Evolutionary conservation across 1,140 invertebrate species (phyloP).

Genomic region (Colletes gigas): DNA sequence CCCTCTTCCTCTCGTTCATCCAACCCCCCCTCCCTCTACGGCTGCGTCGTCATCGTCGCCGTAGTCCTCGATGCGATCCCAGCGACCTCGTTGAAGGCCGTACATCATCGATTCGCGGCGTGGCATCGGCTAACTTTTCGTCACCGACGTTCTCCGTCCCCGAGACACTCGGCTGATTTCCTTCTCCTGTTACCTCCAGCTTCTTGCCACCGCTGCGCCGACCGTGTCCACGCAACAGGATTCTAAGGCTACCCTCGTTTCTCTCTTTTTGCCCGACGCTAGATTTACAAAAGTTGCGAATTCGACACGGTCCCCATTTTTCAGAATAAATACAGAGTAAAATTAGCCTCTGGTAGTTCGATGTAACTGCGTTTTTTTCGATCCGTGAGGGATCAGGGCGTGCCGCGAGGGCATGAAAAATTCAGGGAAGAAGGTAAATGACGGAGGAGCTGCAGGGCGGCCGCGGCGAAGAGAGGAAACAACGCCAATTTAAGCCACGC

Average conservation of each 20-base stretch:
- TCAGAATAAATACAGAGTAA: too few relatives aligned
- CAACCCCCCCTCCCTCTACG: background rate
- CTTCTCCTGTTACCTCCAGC: background rate
- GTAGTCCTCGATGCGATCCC: constrained; percentile 33
- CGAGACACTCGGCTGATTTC: background rate
- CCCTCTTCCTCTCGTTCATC: background rate
- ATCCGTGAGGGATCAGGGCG: too few relatives aligned
- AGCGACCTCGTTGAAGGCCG: constrained; percentile 25
- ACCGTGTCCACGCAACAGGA: too few relatives aligned
- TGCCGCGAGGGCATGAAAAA: background rate
- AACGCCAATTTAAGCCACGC: constrained; percentile 78
- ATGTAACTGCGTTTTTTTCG: too few relatives aligned
- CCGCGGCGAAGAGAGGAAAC: constrained; percentile 59
- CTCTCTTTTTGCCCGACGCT: too few relatives aligned
- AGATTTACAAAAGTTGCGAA: too few relatives aligned
- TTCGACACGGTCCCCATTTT: too few relatives aligned
- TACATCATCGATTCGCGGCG: constrained; percentile 55
- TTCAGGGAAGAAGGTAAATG: background rate
- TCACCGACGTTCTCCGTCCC: constrained; percentile 20
- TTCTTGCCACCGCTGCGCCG: background rate
- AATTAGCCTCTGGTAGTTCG: too few relatives aligned
- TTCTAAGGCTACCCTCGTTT: too few relatives aligned
- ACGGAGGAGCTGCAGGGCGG: constrained; percentile 17
- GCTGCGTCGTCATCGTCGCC: constrained; percentile 21
- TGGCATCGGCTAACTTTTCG: constrained; percentile 63